Base-by-base conservation (phyloP, 2,888 invertebrate genomes). In the Apodemia mormo region DNA sequence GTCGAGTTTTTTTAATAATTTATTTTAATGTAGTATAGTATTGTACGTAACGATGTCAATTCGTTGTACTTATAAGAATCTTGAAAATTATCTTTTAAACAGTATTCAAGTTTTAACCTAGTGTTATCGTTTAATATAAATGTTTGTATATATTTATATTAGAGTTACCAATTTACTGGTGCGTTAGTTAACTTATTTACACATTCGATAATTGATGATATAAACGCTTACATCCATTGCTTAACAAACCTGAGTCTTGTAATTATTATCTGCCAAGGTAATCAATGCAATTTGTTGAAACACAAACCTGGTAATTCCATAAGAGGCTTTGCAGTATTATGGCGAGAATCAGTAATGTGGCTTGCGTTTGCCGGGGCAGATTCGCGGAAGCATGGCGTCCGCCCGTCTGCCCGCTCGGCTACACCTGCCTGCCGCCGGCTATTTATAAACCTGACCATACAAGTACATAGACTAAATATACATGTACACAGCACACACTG, bases 351-450 rank as follows among this genome's bases (percentile, higher is more conserved):
- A 45, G 68, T 72, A 73, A 76, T 70, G 71, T 72, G 70, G 72
- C 68, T 74, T 40, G 40, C 6, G 40, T 40, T 73, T 71, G 72
- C 72, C 52, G 78, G 77, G 79, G 43, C 77, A 79, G 82, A 81
- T 85, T 89, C 88, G 88, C 89, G 90, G 90, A 90, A 89, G 88
- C 83, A 72, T 79, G 92, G 92, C 92, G 92, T 82, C 92, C 89
- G 84, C 77, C 78, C 88, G 92, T 92, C 91, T 91, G 88, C 86
- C 74, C 75, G 78, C 78, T 73, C 78, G 80, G 79, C 77, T 74
- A 83, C 89, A 88, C 90, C 88, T 88, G 89, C 88, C 84, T 78
- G 74, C 86, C 86, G 85, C 83, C 70, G 82, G 90, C 90, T 92
- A 91, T 92, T 92, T 90, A 88, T 92, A 92, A 90, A 90, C 86